phyloP scores from a whole-genome alignment of 2,888 invertebrate genomes.

The Ophion ventricosus region DNA sequence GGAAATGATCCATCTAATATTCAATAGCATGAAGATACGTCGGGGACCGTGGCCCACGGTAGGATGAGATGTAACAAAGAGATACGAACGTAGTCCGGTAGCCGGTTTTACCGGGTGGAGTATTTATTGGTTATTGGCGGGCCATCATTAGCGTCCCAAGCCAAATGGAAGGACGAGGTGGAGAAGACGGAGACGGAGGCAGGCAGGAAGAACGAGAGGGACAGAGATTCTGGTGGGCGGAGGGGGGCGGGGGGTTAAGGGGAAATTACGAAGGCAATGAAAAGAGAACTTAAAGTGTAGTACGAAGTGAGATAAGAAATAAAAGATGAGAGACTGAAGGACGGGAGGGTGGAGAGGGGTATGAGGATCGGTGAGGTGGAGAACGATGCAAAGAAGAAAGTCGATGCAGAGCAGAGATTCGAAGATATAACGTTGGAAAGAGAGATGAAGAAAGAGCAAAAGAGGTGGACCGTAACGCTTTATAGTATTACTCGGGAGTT shows the following conservation, averaged over 20 bases:
- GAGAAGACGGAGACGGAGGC: slow-evolving; percentile 12
- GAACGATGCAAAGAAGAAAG: slow-evolving; percentile 34
- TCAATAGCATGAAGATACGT: slow-evolving; percentile 40
- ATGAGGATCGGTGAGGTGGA: slow-evolving; percentile 19
- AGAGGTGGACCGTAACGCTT: slow-evolving; percentile 37
- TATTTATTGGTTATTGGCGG: slow-evolving; percentile 82
- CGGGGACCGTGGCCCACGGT: slow-evolving; percentile 32
- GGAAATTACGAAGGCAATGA: slow-evolving; percentile 47
- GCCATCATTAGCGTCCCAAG: slow-evolving; percentile 82
- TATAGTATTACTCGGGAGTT: slow-evolving; percentile 45
- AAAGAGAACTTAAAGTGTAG: slow-evolving; percentile 47
- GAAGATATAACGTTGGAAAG: slow-evolving; percentile 73
- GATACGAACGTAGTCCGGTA: slow-evolving; percentile 80
- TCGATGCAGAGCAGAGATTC: slow-evolving; percentile 77
- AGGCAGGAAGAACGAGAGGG: slow-evolving; percentile 1
- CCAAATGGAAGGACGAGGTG: slow-evolving; percentile 63
- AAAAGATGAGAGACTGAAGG: slow-evolving; percentile 36
- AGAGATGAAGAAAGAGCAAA: slow-evolving; percentile 65
- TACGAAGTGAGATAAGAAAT: slow-evolving; percentile 28
- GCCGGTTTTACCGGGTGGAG: slow-evolving; percentile 79
- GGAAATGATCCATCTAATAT: slow-evolving; percentile 38
- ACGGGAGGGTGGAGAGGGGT: too few relatives aligned
- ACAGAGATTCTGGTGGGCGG: slow-evolving; percentile 16
- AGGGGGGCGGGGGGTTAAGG: slow-evolving; percentile 5
- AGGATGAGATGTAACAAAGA: slow-evolving; percentile 74